Conservation (phyloP, 2,888 invertebrate species). For the Drosophila macrospina region DNA sequence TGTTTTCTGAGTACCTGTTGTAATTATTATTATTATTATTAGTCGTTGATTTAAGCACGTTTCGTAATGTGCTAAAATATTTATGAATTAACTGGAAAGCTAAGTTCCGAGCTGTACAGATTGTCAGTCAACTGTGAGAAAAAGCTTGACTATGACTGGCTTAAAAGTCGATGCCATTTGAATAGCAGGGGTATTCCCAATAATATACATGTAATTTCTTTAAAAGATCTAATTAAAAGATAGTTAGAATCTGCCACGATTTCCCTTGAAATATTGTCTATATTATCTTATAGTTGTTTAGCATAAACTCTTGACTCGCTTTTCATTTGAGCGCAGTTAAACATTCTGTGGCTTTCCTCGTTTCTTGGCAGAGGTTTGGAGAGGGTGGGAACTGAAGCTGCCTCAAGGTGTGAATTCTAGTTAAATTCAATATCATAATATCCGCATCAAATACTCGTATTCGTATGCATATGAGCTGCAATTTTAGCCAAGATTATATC, state of each 20-base stretch:
- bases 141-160: not conserved
- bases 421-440: constrained; percentile 75
- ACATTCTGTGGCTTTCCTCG: constrained; percentile 9
- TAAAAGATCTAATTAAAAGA: constrained; percentile 6
- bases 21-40: constrained; percentile 38
- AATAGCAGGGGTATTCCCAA: not conserved
- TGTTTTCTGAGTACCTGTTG: constrained; percentile 25
- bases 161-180: not conserved
- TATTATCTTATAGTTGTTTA: constrained; percentile 3
- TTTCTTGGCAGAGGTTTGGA: not conserved
- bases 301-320: constrained; percentile 9
- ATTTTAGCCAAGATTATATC: constrained; percentile 75
- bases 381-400: constrained; percentile 10
- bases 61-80: constrained; percentile 63
- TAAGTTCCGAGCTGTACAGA: constrained; percentile 34
- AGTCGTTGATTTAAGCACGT: constrained; percentile 10
- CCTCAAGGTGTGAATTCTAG: constrained; percentile 79
- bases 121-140: constrained; percentile 11
- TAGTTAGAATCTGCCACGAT: constrained; percentile 10
- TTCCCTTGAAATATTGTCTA: not conserved
- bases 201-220: not conserved
- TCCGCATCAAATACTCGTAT: constrained; percentile 58
- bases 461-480: constrained; percentile 74
- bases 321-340: constrained; percentile 5
- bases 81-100: constrained; percentile 64